phyloP scores from a whole-genome alignment of 2,888 invertebrate species.

The Thalpophila matura region DNA sequence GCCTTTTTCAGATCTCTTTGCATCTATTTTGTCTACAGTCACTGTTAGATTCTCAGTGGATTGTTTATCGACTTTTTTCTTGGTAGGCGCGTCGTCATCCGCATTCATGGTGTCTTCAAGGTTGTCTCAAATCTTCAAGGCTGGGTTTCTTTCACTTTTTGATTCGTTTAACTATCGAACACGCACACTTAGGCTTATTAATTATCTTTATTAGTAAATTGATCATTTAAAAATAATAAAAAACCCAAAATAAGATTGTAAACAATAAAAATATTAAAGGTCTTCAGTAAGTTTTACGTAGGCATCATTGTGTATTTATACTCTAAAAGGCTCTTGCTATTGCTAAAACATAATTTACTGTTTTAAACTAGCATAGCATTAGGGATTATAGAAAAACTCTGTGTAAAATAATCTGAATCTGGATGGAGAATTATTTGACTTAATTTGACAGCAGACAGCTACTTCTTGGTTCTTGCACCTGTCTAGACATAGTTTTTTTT shows the following conservation, averaged over 20 bases:
- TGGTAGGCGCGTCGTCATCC: constrained; percentile 75
- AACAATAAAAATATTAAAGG: constrained; percentile 10
- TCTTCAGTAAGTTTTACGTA: constrained; percentile 1
- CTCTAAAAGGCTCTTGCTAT: neutral
- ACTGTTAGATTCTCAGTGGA: constrained; percentile 72
- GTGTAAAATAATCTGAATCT: too few species aligned
- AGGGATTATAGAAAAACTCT: too few species aligned
- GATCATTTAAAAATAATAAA: constrained; percentile 33
- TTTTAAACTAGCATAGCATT: too few species aligned
- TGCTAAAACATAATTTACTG: neutral
- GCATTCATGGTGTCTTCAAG: constrained; percentile 83
- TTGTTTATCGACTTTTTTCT: constrained; percentile 79
- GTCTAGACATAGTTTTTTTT: too few species aligned
- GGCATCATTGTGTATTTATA: constrained; percentile 1
- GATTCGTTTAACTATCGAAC: neutral
- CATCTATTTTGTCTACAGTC: constrained; percentile 75
- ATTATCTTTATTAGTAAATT: neutral
- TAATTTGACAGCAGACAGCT: too few species aligned
- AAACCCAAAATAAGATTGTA: constrained; percentile 13
- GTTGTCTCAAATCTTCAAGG: constrained; percentile 65
- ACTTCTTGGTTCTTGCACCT: too few species aligned
- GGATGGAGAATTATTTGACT: too few species aligned
- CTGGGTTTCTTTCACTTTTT: constrained; percentile 54
- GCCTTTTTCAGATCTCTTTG: constrained; percentile 75
- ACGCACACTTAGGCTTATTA: constrained; percentile 1